Evolutionary conservation across 2,888 invertebrate genomes (phyloP), one percentile per base, ranked within the genome.

Genomic region (Hypena proboscidalis): DNA sequence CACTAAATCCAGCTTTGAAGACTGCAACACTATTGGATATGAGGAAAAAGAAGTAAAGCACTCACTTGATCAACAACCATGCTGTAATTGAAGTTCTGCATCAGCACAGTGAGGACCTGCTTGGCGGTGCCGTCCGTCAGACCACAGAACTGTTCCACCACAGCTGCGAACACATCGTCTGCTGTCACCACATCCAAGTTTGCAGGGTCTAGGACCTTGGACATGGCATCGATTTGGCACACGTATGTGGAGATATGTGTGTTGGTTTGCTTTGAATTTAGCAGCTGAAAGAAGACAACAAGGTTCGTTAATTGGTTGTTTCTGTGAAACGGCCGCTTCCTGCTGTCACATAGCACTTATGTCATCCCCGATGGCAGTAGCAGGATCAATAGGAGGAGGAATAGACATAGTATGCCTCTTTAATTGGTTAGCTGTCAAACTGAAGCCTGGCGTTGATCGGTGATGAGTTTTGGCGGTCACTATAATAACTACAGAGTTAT

Each of bases 91-190:
- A 92, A 54, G 37, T 91, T 90, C 22, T 77, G 80, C 8, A 92
- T 44, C 2, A 93, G 68, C 9, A 83, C 80, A 0, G 84, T 70
- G 0, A 90, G 48, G 4, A 92, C 65, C 14, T 83, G 80, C 65
- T 86, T 85, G 0, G 79, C 85, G 4, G 72, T 75, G 0, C 75
- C 64, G 11, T 91, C 89, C 1, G 66, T 55, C n/a, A 92, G 53
- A 0, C 72, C 78, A 29, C 93, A 93, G 64, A 92, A 83, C 67
- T 89, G 85, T 0, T 83, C 80, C 2, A 78, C 74, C n/a, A 92
- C 76, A 6, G 85, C 85, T 0, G 70, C 81, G 10, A 69, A 68
- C 8, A 85, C 82, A 35, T 85, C 86, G 0, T 84, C 85, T 0
- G 62, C 47, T 0, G 79, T 70, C 20, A 84, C 82, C 40, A 73